phyloP scores from a whole-genome alignment of 2,113 vertebrate species.

The Cinclus mexicanus region DNA sequence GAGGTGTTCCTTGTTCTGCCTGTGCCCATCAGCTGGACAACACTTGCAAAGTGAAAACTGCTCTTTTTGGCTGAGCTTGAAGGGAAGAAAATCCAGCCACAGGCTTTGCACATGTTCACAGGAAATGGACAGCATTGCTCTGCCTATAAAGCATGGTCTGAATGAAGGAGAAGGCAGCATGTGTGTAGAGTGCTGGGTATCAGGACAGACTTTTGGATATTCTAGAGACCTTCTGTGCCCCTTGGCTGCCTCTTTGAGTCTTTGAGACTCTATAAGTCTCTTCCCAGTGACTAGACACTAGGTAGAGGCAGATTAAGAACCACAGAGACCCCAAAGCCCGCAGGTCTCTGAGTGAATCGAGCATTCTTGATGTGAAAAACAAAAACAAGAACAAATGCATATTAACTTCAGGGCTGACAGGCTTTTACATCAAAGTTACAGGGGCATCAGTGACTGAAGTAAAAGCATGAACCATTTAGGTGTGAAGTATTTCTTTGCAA shows the following conservation, averaged over 20 bases:
- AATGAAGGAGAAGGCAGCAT: neutral
- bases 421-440: neutral
- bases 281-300: neutral
- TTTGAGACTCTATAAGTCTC: neutral
- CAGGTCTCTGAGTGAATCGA: neutral
- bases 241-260: neutral
- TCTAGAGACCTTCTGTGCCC: neutral
- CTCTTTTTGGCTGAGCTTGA: neutral
- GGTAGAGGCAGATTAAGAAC: neutral
- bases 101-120: neutral
- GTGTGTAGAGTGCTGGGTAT: neutral
- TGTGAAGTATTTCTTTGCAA: neutral
- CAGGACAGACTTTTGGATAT: neutral
- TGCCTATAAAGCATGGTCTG: neutral
- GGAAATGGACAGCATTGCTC: neutral
- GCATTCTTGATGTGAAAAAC: neutral
- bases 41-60: neutral
- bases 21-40: neutral
- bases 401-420: neutral
- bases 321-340: neutral
- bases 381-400: neutral
- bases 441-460: neutral
- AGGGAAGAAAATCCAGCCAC: neutral
- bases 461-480: neutral
- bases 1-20: neutral